phyloP scores from a whole-genome alignment of 2,888 invertebrate genomes.

The Cephus spinipes region DNA sequence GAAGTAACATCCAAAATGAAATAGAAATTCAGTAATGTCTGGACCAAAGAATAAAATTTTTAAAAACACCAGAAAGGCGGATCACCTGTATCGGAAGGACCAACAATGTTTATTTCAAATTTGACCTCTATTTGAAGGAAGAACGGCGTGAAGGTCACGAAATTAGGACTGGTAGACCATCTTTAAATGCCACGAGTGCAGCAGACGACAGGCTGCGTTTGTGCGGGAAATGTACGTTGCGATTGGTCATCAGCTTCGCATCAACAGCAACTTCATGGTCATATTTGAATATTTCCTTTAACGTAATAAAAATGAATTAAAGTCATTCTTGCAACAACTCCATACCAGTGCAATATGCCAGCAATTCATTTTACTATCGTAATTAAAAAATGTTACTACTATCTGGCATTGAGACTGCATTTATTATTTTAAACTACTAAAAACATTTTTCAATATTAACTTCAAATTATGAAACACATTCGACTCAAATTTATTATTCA shows the following conservation, averaged over 20 bases:
- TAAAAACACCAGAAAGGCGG: not conserved
- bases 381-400: not conserved
- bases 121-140: conserved; percentile 53
- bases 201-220: conserved; percentile 24
- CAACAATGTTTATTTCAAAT: conserved; percentile 35
- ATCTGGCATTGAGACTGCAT: not conserved
- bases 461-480: not conserved
- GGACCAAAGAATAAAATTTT: not conserved
- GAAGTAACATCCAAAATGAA: not conserved
- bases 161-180: conserved; percentile 19
- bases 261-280: not conserved
- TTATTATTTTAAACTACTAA: not conserved
- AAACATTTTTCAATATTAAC: not conserved
- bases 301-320: not conserved
- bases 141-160: conserved; percentile 52
- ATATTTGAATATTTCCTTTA: not conserved
- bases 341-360: not conserved
- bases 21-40: not conserved
- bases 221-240: not conserved
- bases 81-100: conserved; percentile 6
- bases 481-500: not conserved
- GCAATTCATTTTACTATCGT: not conserved
- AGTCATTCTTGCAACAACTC: not conserved
- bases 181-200: conserved; percentile 8
- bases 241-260: not conserved